phyloP scores from a whole-genome alignment of 2,113 vertebrate species.

The Scomber colias region DNA sequence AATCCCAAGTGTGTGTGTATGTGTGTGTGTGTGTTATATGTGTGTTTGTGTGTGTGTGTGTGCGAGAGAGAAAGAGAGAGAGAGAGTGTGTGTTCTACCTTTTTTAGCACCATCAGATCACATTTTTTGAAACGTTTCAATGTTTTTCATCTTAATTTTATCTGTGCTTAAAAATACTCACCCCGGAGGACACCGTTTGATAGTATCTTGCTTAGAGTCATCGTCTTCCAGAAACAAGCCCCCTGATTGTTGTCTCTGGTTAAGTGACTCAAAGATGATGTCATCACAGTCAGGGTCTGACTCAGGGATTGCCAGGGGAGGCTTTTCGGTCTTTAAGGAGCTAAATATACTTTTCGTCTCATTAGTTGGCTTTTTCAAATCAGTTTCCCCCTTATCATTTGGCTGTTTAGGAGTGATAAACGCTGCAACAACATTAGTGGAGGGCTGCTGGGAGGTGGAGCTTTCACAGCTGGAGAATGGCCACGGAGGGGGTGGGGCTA shows the following conservation, averaged over 20 bases:
- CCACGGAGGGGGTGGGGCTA: conserved; percentile 82
- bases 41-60: too few species aligned
- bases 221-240: conserved; percentile 73
- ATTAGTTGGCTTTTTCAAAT: conserved; percentile 40
- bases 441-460: conserved; percentile 58
- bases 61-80: too few species aligned
- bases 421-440: conserved; percentile 65
- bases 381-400: conserved; percentile 18
- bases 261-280: conserved; percentile 54
- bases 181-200: conserved; percentile 75
- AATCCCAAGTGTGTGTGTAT: conserved; percentile 35
- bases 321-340: conserved; percentile 34
- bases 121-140: neutral
- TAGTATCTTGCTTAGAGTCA: conserved; percentile 73
- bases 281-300: conserved; percentile 58
- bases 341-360: neutral
- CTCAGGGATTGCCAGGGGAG: conserved; percentile 55
- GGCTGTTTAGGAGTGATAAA: conserved; percentile 72
- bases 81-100: neutral
- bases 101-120: conserved; percentile 25
- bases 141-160: neutral
- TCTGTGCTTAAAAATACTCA: conserved; percentile 65
- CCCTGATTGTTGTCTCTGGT: conserved; percentile 51
- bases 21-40: neutral
- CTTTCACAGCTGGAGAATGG: conserved; percentile 76